phyloP scores from a whole-genome alignment of 2,888 invertebrate genomes.

The Actias luna region DNA sequence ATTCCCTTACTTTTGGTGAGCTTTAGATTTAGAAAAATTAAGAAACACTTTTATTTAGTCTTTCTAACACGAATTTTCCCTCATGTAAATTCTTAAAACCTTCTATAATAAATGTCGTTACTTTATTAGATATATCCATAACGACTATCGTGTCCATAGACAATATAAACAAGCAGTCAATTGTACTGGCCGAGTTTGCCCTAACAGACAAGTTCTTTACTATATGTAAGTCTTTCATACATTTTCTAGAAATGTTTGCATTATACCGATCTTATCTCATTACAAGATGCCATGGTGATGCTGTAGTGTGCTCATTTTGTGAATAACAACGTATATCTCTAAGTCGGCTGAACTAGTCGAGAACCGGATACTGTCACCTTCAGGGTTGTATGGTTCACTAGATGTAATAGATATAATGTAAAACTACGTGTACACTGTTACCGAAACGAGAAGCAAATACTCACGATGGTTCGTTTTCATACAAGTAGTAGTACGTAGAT shows the following conservation, averaged over 20 bases:
- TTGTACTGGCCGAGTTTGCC: background rate
- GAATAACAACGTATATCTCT: background rate
- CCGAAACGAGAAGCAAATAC: background rate
- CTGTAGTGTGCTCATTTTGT: background rate
- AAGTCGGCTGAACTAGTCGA: background rate
- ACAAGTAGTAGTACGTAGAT: no score
- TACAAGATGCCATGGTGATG: background rate
- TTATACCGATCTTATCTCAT: background rate
- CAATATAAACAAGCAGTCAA: background rate
- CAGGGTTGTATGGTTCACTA: background rate
- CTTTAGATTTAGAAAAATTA: no score
- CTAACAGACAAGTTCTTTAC: background rate
- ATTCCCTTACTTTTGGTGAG: no score
- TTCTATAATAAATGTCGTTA: background rate
- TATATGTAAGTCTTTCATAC: background rate
- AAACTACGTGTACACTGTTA: background rate
- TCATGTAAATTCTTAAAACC: background rate
- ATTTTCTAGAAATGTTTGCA: background rate
- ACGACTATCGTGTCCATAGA: background rate
- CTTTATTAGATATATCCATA: background rate
- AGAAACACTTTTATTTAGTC: background rate
- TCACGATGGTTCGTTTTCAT: no score
- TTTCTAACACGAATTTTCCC: background rate
- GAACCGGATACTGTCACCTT: background rate
- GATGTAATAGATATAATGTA: background rate